phyloP scores from a whole-genome alignment of 2,888 invertebrate genomes.

The Galerucella nymphaeae region DNA sequence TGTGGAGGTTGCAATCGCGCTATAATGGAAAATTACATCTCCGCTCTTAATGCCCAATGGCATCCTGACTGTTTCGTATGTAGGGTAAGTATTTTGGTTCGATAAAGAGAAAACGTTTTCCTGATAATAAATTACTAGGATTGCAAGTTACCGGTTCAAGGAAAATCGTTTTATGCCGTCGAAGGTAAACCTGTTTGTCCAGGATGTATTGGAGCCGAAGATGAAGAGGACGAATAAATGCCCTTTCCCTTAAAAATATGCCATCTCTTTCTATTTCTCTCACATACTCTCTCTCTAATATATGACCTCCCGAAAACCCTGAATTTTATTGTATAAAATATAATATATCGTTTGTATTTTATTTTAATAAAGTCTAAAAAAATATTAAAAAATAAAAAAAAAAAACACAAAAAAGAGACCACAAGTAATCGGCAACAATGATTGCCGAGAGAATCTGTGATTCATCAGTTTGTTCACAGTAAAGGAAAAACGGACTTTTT shows the following conservation, averaged over 20 bases:
- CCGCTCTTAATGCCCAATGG: slow-evolving; percentile 97
- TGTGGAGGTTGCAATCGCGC: slow-evolving; percentile 96
- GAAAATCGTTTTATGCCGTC: slow-evolving; percentile 97
- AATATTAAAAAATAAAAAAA: slow-evolving; percentile 63
- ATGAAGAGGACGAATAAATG: slow-evolving; percentile 74
- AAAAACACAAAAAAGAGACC: slow-evolving; percentile 56
- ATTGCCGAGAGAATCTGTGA: slow-evolving; percentile 12
- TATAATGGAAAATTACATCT: slow-evolving; percentile 98
- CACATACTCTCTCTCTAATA: slow-evolving; percentile 18
- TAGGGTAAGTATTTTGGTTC: slow-evolving; percentile 78
- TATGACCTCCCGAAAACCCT: slow-evolving; percentile 37
- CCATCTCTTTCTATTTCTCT: slow-evolving; percentile 60
- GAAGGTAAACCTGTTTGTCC: slow-evolving; percentile 97
- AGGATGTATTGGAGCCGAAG: slow-evolving; percentile 90
- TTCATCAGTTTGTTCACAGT: slow-evolving; percentile 25
- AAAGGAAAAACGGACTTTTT: slow-evolving; percentile 11
- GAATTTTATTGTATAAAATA: slow-evolving; percentile 61
- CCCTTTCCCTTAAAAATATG: slow-evolving; percentile 37
- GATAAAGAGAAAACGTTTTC: not conserved
- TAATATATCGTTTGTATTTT: slow-evolving; percentile 65
- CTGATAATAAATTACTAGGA: slow-evolving; percentile 72
- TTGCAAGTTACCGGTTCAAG: slow-evolving; percentile 91
- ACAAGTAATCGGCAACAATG: slow-evolving; percentile 44
- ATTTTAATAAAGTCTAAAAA: slow-evolving; percentile 62
- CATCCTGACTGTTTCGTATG: slow-evolving; percentile 99